phyloP scores from a whole-genome alignment of 2,888 invertebrate genomes.

The Oxyscelio sp. region DNA sequence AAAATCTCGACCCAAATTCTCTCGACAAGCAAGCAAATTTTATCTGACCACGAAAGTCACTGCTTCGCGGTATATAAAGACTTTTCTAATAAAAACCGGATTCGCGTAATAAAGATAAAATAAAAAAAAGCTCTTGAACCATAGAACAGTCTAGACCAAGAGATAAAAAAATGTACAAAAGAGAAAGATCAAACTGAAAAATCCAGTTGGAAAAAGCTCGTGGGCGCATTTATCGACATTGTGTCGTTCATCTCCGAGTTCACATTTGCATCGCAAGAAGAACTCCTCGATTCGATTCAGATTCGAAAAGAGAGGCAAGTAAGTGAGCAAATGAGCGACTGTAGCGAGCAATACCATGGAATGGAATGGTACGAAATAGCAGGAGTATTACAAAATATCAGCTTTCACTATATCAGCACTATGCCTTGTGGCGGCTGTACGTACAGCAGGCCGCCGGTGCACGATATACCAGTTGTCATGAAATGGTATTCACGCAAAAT shows the following conservation, averaged over 20 bases:
- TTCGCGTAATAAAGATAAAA: not conserved
- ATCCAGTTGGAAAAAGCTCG: constrained; percentile 68
- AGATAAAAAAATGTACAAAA: not conserved
- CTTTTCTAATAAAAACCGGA: not conserved
- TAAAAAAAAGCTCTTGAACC: no score
- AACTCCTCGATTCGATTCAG: constrained; percentile 55
- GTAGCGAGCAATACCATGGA: constrained; percentile 83
- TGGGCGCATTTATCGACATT: constrained; percentile 82
- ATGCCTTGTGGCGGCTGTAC: constrained; percentile 66
- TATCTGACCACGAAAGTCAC: no score
- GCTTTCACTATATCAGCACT: constrained; percentile 88
- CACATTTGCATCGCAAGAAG: constrained; percentile 65
- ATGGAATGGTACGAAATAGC: constrained; percentile 86
- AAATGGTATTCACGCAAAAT: constrained; percentile 74
- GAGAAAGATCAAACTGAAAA: not conserved
- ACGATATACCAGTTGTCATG: constrained; percentile 65
- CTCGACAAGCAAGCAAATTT: no score
- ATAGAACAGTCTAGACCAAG: not conserved
- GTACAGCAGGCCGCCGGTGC: constrained; percentile 54
- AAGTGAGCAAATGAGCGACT: constrained; percentile 76
- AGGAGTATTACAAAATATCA: constrained; percentile 88
- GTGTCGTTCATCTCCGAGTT: constrained; percentile 71
- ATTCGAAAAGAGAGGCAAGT: constrained; percentile 69
- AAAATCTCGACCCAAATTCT: no score
- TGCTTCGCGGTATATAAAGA: no score